Evolutionary conservation across 1,140 invertebrate genomes (phyloP).

Genomic region (Neocloeon triangulifer): DNA sequence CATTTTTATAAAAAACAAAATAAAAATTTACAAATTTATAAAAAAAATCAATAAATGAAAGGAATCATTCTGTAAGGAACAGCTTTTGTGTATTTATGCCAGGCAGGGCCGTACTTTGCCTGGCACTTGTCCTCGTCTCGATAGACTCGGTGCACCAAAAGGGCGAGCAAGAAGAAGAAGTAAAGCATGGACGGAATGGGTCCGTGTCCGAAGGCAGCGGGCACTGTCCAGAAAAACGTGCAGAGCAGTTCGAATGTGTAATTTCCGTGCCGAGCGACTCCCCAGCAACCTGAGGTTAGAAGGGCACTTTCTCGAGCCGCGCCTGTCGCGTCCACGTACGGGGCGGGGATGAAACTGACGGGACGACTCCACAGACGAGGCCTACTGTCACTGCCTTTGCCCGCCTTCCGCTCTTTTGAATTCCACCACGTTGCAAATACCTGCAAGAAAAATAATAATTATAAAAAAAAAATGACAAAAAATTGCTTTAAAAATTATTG

Average conservation of each 20-base stretch:
- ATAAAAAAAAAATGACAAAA: too few species aligned
- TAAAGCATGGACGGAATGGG: conserved; percentile 28
- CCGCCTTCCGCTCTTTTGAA: too few species aligned
- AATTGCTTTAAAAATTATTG: too few species aligned
- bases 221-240: conserved; percentile 24
- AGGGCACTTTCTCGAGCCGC: conserved; percentile 14
- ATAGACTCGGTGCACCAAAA: conserved; percentile 26
- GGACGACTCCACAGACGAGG: conserved; percentile 26
- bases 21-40: too few species aligned
- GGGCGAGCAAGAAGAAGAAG: conserved; percentile 22
- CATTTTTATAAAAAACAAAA: too few species aligned
- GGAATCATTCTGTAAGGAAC: conserved; percentile 32
- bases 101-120: conserved; percentile 29
- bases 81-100: conserved; percentile 25
- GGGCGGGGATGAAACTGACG: conserved; percentile 21
- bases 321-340: conserved; percentile 14
- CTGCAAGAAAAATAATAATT: too few species aligned
- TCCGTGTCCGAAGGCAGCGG: conserved; percentile 20
- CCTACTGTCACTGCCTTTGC: too few species aligned
- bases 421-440: too few species aligned
- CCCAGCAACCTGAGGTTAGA: conserved; percentile 33
- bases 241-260: conserved; percentile 31
- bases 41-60: conserved; percentile 21
- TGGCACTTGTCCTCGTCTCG: conserved; percentile 32
- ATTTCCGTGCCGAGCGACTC: conserved; percentile 31